These are phyloP conservation scores for Melipona bicolor DNA, from an alignment of 2,888 invertebrate genomes.

Conservation along the genomic window DNA sequence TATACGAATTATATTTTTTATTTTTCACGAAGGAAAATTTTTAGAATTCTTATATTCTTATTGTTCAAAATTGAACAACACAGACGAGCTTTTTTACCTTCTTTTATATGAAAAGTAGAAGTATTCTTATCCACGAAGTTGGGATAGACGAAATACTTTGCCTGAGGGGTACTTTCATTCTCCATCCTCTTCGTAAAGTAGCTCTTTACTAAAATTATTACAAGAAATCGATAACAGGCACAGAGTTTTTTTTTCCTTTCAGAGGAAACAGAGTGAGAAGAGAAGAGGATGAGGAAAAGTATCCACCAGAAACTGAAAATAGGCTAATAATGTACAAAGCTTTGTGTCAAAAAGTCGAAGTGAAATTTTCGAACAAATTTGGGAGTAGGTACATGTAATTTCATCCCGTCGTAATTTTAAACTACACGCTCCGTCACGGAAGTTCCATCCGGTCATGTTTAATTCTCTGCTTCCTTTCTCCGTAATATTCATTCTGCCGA, in stretches of 20 bases:
- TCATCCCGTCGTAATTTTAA: constrained; percentile 22
- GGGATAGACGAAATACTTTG: neutral
- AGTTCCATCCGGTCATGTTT: constrained; percentile 28
- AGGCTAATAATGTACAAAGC: neutral
- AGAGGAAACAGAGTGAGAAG: neutral
- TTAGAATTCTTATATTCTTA: too few species aligned
- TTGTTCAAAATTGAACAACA: too few species aligned
- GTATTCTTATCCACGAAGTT: neutral
- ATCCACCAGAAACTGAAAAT: neutral
- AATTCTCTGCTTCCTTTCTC: constrained; percentile 15
- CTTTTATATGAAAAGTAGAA: neutral
- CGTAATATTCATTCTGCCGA: constrained; percentile 1
- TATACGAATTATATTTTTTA: too few species aligned
- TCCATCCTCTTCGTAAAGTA: neutral
- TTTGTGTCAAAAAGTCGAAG: neutral
- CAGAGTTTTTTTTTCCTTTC: neutral
- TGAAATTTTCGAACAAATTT: constrained; percentile 10
- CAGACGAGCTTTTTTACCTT: neutral
- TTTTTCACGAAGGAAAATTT: too few species aligned
- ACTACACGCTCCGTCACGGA: constrained; percentile 40
- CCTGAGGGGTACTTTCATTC: neutral
- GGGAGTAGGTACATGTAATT: neutral
- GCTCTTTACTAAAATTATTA: constrained; percentile 4
- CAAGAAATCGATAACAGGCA: constrained; percentile 7
- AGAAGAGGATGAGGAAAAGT: neutral